phyloP scores from a whole-genome alignment of 2,113 vertebrate genomes.

The Zootoca vivipara region DNA sequence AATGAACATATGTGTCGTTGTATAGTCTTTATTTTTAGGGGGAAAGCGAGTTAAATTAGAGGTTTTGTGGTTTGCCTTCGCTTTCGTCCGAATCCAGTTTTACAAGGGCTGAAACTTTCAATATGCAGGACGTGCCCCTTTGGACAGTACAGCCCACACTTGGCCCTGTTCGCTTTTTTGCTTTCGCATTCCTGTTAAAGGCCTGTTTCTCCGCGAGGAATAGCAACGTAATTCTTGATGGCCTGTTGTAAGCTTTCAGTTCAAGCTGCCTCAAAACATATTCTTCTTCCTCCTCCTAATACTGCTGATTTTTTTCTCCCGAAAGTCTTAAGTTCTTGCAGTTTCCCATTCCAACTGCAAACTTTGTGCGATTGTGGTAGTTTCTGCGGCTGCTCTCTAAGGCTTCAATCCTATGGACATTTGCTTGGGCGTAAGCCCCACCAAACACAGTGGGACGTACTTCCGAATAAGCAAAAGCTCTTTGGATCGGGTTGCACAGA shows the following conservation, averaged over 20 bases:
- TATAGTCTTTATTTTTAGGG: background rate
- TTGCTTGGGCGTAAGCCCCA: background rate
- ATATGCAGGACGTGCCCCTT: background rate
- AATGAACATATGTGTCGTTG: too few relatives aligned
- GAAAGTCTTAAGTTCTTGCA: background rate
- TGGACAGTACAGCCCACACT: too few relatives aligned
- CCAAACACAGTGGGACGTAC: too few relatives aligned
- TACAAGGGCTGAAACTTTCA: background rate
- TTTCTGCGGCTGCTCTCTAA: background rate
- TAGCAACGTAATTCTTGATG: background rate
- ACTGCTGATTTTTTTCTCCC: background rate
- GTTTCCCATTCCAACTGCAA: background rate
- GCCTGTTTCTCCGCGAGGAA: background rate
- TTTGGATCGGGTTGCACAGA: background rate
- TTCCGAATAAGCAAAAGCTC: background rate
- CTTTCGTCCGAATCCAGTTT: background rate
- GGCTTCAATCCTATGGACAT: background rate
- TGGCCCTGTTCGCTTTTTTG: background rate
- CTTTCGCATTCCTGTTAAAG: background rate
- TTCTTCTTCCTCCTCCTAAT: background rate
- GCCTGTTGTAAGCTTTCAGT: background rate
- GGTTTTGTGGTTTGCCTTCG: background rate
- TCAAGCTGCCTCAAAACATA: background rate
- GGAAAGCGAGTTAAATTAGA: background rate
- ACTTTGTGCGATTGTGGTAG: background rate